Conservation (phyloP, 2,113 vertebrate genomes). For the Atrichornis clamosus region DNA sequence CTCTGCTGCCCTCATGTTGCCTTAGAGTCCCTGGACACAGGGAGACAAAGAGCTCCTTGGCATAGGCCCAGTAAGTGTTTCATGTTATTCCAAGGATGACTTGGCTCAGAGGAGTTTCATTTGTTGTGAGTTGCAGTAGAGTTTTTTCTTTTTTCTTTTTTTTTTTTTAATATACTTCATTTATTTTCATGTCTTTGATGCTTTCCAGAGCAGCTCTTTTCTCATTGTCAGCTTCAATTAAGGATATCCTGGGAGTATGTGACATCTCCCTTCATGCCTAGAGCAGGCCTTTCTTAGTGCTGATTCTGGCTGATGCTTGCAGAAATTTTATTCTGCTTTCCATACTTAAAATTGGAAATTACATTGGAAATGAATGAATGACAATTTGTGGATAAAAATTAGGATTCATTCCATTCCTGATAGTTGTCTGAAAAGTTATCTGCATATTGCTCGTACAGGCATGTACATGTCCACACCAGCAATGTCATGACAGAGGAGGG, state of each 20-base stretch:
- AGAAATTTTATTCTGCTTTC: background rate
- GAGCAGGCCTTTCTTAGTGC: background rate
- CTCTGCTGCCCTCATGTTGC: background rate
- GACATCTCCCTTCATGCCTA: background rate
- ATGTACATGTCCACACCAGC: background rate
- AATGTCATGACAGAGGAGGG: background rate
- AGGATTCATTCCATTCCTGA: background rate
- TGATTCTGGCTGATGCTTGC: background rate
- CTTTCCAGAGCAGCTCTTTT: slow-evolving; percentile 18
- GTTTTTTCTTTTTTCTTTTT: background rate
- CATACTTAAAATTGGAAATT: background rate
- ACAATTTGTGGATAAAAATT: background rate
- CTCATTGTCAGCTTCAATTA: background rate
- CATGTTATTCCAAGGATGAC: background rate
- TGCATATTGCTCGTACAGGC: background rate
- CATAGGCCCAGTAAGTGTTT: background rate
- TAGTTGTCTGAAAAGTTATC: background rate
- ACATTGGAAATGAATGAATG: background rate
- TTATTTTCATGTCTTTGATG: background rate
- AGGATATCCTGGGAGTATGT: background rate
- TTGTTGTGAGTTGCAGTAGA: background rate
- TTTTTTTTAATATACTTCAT: background rate
- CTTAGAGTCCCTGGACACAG: background rate
- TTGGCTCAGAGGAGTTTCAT: background rate
- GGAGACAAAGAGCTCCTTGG: background rate